These are phyloP conservation scores for Drosophila planitibia DNA, from an alignment of 2,888 invertebrate genomes.

Conservation along the genomic window DNA sequence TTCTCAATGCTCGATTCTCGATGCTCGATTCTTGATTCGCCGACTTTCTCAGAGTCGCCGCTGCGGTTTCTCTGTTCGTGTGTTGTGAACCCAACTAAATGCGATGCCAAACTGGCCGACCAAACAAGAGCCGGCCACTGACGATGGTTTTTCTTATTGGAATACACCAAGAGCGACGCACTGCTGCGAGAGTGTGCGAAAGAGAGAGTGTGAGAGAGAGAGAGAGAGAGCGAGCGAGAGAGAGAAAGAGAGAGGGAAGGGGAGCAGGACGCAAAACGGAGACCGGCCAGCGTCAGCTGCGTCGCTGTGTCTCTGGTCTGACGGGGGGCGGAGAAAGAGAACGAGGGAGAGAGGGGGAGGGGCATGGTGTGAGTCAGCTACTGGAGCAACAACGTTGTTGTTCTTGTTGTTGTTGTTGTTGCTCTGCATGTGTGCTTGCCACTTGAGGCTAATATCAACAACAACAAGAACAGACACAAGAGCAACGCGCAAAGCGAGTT, in stretches of 20 bases:
- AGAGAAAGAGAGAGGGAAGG: neutral
- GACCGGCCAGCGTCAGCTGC: constrained; percentile 74
- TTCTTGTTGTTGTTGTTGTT: constrained; percentile 9
- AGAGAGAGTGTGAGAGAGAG: neutral
- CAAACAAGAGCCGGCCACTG: constrained; percentile 60
- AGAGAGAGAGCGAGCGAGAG: neutral
- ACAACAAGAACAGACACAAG: constrained; percentile 51
- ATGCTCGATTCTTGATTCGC: constrained; percentile 29
- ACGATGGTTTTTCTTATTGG: constrained; percentile 72
- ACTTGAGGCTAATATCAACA: constrained; percentile 78
- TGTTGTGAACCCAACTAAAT: constrained; percentile 85
- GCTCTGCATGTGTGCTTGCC: constrained; percentile 51
- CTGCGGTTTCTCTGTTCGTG: constrained; percentile 63
- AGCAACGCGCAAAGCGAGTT: constrained; percentile 60
- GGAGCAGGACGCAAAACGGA: constrained; percentile 25
- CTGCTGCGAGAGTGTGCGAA: constrained; percentile 5
- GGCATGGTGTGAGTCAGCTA: constrained; percentile 21
- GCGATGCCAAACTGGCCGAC: constrained; percentile 84
- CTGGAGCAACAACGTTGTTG: constrained; percentile 36
- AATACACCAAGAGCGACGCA: constrained; percentile 34
- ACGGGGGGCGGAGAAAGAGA: neutral
- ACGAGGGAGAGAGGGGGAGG: neutral
- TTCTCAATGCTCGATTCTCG: constrained; percentile 38
- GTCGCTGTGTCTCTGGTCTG: constrained; percentile 45
- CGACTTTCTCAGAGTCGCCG: constrained; percentile 58